Evolutionary conservation across 2,797 vertebrate species (phyloP).

Genomic region (Anabas testudineus): DNA sequence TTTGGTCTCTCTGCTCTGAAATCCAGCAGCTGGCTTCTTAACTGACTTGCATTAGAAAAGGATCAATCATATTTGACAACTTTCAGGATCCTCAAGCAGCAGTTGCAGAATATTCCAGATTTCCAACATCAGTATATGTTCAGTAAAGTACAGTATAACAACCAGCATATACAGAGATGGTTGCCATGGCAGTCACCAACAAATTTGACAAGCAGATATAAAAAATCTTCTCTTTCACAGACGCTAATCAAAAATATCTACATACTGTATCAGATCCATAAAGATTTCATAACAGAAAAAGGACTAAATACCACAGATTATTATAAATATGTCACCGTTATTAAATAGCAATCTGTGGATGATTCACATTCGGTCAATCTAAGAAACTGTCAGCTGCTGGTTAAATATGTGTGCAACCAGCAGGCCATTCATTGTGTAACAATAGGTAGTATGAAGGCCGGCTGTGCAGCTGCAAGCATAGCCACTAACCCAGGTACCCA

Average conservation of each 20-base stretch:
- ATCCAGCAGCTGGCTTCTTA: constrained; percentile 3
- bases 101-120: constrained; percentile 9
- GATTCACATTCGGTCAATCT: constrained; percentile 42
- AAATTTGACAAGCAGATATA: constrained; percentile 38
- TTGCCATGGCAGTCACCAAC: constrained; percentile 30
- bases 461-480: constrained; percentile 26
- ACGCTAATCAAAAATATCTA: constrained; percentile 59
- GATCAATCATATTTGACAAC: background rate
- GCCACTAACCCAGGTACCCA: constrained; percentile 6
- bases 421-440: constrained; percentile 3
- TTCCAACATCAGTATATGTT: background rate
- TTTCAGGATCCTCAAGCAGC: constrained; percentile 8
- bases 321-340: constrained; percentile 41
- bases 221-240: constrained; percentile 44
- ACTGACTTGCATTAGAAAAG: background rate
- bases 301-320: constrained; percentile 37
- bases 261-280: constrained; percentile 49
- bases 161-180: constrained; percentile 15
- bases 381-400: constrained; percentile 33
- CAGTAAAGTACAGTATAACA: background rate
- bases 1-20: no score
- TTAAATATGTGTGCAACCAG: constrained; percentile 23
- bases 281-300: constrained; percentile 39
- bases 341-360: constrained; percentile 37
- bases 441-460: constrained; percentile 47